A percentile compares a stretch with the other conserved stretches of the same genome.
These are phyloP conservation scores for Acanthosoma haemorrhoidale DNA, from an alignment of 2,888 invertebrate species.

Conservation along the genomic window DNA sequence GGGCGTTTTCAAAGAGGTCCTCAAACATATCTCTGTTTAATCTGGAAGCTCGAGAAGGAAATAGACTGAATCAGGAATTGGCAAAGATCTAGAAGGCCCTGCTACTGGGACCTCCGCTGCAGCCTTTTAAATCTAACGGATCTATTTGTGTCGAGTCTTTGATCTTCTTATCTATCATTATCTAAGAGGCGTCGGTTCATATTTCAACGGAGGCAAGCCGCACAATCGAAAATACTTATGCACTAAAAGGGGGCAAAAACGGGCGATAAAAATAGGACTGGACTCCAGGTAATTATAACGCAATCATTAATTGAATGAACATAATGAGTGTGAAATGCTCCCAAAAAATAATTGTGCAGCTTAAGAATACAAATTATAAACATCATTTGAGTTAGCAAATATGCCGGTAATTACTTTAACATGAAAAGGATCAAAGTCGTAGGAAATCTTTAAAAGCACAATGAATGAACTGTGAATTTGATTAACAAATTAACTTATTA, in stretches of 20 bases:
- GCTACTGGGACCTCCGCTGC: background rate
- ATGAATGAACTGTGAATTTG: no score
- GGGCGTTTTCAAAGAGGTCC: background rate
- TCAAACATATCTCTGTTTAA: slow-evolving; percentile 4
- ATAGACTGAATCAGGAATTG: background rate
- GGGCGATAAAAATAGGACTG: background rate
- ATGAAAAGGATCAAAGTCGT: no score
- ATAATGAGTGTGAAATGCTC: no score
- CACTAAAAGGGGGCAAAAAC: background rate
- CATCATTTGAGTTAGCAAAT: no score
- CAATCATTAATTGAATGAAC: no score
- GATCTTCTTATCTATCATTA: slow-evolving; percentile 10
- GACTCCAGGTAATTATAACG: no score
- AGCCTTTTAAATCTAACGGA: background rate
- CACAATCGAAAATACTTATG: background rate
- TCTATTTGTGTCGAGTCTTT: background rate
- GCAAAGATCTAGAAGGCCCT: background rate
- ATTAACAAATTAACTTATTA: no score
- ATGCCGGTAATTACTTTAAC: no score
- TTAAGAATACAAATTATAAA: no score
- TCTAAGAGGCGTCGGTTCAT: background rate
- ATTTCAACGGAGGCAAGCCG: background rate
- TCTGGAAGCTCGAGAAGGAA: slow-evolving; percentile 5
- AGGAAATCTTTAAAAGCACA: no score
- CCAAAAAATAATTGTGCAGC: no score